Evolutionary conservation across 2,888 invertebrate genomes (phyloP).

Genomic region (Caprella mutica): DNA sequence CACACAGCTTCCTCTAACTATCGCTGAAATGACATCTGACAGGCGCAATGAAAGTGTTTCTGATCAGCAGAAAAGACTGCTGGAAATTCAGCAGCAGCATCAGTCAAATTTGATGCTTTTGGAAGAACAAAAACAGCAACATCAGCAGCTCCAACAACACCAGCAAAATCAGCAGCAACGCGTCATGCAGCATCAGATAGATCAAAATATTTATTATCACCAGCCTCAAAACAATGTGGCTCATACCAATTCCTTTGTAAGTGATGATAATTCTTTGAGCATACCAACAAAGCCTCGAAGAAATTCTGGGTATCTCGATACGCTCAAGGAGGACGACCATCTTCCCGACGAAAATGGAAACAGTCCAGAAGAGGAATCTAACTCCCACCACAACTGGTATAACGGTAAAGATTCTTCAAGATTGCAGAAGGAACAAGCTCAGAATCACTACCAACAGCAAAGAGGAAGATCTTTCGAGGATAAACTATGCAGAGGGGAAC

Average conservation of each 20-base stretch:
- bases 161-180: constrained; percentile 1
- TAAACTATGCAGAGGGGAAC: constrained; percentile 32
- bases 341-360: constrained; percentile 8
- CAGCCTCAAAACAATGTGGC: constrained; percentile 17
- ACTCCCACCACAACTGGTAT: background rate
- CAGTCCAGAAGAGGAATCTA: constrained; percentile 5
- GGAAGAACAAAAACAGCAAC: background rate
- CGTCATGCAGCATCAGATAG: background rate
- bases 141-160: constrained; percentile 4
- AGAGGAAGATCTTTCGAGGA: constrained; percentile 27
- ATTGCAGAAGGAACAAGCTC: background rate
- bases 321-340: too few species aligned
- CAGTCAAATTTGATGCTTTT: background rate
- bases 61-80: background rate
- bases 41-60: background rate
- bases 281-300: too few species aligned
- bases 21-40: too few species aligned
- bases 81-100: background rate
- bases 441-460: background rate
- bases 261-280: too few species aligned
- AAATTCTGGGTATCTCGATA: too few species aligned
- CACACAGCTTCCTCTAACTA: too few species aligned
- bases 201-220: background rate
- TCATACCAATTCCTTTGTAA: too few species aligned
- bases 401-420: background rate